These are phyloP conservation scores for Rhagoletis zephyria DNA, from an alignment of 1,140 invertebrate genomes.

Conservation along the genomic window DNA sequence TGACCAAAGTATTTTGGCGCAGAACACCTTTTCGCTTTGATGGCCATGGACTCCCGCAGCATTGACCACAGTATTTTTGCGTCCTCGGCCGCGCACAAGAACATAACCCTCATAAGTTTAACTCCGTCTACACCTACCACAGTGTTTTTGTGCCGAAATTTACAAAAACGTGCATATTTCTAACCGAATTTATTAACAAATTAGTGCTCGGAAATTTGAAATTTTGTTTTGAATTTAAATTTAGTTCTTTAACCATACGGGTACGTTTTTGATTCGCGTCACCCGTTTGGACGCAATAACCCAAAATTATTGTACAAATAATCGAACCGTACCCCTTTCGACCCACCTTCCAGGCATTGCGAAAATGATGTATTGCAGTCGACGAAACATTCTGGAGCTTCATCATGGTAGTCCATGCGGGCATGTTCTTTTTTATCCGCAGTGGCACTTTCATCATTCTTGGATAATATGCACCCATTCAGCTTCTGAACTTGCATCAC, in stretches of 20 bases:
- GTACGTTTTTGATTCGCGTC: neutral
- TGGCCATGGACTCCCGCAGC: neutral
- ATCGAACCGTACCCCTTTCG: no score
- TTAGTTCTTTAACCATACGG: neutral
- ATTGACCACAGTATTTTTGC: no score
- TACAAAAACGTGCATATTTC: no score
- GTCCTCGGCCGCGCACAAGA: neutral
- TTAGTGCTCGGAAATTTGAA: no score
- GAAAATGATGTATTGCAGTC: neutral
- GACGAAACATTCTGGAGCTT: neutral
- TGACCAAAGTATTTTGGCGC: no score
- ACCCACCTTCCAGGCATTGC: neutral
- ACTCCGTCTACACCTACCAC: no score
- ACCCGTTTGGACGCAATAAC: no score
- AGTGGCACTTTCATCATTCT: neutral
- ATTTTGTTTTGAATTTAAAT: neutral
- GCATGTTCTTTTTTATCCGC: neutral
- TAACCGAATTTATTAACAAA: neutral
- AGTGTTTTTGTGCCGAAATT: no score
- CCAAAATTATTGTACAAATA: no score
- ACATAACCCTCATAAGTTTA: no score
- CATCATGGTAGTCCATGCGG: neutral
- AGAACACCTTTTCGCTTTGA: no score
- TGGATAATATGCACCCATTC: neutral
- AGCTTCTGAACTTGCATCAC: conserved; percentile 11